A percentile compares a stretch with the other conserved stretches of the same genome.
phyloP scores from a whole-genome alignment of 2,797 vertebrate species.

The Betta splendens region DNA sequence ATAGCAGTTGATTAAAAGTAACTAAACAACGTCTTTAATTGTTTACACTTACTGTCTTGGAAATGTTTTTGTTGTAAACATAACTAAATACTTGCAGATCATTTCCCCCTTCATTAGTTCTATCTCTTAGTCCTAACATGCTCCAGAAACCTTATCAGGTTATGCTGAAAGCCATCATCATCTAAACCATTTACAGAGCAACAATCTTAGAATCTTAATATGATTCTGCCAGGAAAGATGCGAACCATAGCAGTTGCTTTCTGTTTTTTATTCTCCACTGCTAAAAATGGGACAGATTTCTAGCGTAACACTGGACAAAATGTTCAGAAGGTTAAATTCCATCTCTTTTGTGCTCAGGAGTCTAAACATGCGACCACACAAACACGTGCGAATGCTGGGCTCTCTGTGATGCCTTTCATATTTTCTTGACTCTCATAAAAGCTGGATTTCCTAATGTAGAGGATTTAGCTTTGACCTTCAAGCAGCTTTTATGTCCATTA shows the following conservation, averaged over 20 bases:
- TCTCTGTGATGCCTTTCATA: slow-evolving; percentile 53
- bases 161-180: slow-evolving; percentile 48
- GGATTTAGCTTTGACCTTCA: slow-evolving; percentile 57
- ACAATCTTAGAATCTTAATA: slow-evolving; percentile 22
- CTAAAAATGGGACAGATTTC: slow-evolving; percentile 6
- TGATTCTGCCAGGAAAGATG: slow-evolving; percentile 19
- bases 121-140: slow-evolving; percentile 39
- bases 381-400: slow-evolving; percentile 5
- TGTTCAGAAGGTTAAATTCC: slow-evolving; percentile 11
- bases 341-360: slow-evolving; percentile 10
- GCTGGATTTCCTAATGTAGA: slow-evolving; percentile 26
- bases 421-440: slow-evolving; percentile 39
- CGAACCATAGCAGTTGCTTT: background rate
- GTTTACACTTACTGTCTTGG: slow-evolving; percentile 19
- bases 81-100: slow-evolving; percentile 34
- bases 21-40: slow-evolving; percentile 14
- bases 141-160: slow-evolving; percentile 34
- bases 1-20: slow-evolving; percentile 16
- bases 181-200: slow-evolving; percentile 29
- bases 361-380: slow-evolving; percentile 1
- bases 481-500: slow-evolving; percentile 45
- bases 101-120: slow-evolving; percentile 60
- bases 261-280: slow-evolving; percentile 7
- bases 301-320: slow-evolving; percentile 6
- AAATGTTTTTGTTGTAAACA: slow-evolving; percentile 28